These are phyloP conservation scores for Drosophila orena DNA, from an alignment of 1,140 invertebrate species.

Conservation along the genomic window DNA sequence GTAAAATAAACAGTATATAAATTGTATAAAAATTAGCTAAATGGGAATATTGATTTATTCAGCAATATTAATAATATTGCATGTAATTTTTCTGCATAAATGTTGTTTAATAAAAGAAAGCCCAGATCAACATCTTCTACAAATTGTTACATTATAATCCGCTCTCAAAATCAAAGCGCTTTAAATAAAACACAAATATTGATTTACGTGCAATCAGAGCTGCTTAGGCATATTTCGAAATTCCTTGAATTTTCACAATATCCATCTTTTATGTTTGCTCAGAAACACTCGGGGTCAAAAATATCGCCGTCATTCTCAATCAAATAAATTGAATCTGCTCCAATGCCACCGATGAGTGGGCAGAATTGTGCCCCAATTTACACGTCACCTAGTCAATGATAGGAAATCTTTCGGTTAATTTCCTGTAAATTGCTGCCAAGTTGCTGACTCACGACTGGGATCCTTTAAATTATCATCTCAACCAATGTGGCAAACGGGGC, in stretches of 20 bases:
- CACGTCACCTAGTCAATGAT: slow-evolving; percentile 45
- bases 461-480: slow-evolving; percentile 47
- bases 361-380: slow-evolving; percentile 24
- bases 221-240: neutral
- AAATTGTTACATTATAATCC: neutral
- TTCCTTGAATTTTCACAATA: slow-evolving; percentile 9
- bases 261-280: slow-evolving; percentile 1
- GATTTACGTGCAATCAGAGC: slow-evolving; percentile 17
- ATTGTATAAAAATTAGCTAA: neutral
- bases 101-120: too few species aligned
- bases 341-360: slow-evolving; percentile 22
- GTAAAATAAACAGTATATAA: too few species aligned
- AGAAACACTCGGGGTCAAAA: slow-evolving; percentile 17
- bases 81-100: too few species aligned
- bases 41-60: too few species aligned
- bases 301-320: slow-evolving; percentile 12
- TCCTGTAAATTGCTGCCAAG: slow-evolving; percentile 50
- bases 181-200: neutral
- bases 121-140: too few species aligned
- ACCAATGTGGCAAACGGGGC: slow-evolving; percentile 11
- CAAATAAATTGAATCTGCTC: slow-evolving; percentile 10
- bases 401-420: slow-evolving; percentile 56
- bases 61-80: too few species aligned
- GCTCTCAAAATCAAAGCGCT: neutral
- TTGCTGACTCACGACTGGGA: slow-evolving; percentile 42